Evolutionary conservation across 2,888 invertebrate genomes (phyloP).

Genomic region (Drosophila meridiana): DNA sequence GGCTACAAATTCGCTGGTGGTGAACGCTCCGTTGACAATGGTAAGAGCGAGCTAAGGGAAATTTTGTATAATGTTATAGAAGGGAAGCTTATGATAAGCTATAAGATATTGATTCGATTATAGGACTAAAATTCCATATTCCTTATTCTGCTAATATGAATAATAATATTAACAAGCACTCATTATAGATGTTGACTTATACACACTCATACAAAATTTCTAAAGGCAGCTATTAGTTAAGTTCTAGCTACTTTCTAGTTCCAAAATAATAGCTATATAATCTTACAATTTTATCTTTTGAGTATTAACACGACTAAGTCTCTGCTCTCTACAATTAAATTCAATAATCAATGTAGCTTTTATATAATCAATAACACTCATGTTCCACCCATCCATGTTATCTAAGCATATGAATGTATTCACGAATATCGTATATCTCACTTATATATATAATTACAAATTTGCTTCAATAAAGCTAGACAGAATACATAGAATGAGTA

Average conservation of each 20-base stretch:
- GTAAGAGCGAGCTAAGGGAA: constrained; percentile 81
- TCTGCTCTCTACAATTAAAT: background rate
- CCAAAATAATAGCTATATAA: too few relatives aligned
- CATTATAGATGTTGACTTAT: too few relatives aligned
- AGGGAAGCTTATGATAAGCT: background rate
- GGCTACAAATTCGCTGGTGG: constrained; percentile 89
- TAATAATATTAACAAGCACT: too few relatives aligned
- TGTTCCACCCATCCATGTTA: background rate
- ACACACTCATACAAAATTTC: too few relatives aligned
- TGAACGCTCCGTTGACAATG: constrained; percentile 89
- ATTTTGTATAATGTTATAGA: background rate
- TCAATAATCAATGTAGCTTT: background rate
- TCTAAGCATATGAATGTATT: background rate
- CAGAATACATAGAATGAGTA: background rate
- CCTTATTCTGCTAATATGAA: too few relatives aligned
- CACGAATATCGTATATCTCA: background rate
- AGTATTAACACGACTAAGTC: too few relatives aligned
- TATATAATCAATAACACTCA: background rate
- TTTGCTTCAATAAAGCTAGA: background rate
- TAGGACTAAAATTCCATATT: too few relatives aligned
- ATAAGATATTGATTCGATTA: too few relatives aligned
- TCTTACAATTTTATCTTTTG: too few relatives aligned
- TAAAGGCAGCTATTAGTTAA: too few relatives aligned
- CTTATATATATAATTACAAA: background rate
- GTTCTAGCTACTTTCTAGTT: too few relatives aligned